Percentiles rank a stretch among this genome's conserved stretches.
Conservation (phyloP, 2,888 invertebrate genomes). For the Lampropteryx suffumata region DNA sequence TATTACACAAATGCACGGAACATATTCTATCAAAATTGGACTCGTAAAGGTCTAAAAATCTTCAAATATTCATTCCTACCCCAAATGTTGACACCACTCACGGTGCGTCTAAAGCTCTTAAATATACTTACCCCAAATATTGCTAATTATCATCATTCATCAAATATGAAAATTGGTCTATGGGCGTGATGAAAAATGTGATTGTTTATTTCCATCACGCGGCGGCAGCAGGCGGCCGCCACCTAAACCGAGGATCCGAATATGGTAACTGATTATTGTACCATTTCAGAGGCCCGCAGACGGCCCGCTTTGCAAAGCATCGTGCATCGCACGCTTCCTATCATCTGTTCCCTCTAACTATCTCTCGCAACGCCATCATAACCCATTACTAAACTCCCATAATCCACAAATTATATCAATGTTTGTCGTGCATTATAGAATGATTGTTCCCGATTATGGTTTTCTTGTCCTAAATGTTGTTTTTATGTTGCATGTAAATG, state of each 20-base stretch:
- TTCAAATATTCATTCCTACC: too few species aligned
- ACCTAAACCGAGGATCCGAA: conserved; percentile 94
- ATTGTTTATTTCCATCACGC: conserved; percentile 81
- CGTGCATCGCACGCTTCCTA: conserved; percentile 74
- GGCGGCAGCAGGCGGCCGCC: conserved; percentile 88
- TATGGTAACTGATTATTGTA: conserved; percentile 89
- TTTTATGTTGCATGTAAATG: conserved; percentile 58
- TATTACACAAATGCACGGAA: too few species aligned
- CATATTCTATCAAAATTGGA: too few species aligned
- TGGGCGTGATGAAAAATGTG: conserved; percentile 42
- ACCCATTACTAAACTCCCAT: conserved; percentile 32
- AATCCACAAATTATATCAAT: conserved; percentile 16
- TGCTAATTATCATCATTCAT: conserved; percentile 7
- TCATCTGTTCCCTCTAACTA: conserved; percentile 46
- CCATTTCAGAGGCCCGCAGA: conserved; percentile 61
- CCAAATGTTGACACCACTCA: too few species aligned
- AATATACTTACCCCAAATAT: neutral
- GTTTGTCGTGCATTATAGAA: conserved; percentile 23
- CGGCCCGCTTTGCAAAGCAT: conserved; percentile 74
- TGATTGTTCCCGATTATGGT: conserved; percentile 11
- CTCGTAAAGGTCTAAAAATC: too few species aligned
- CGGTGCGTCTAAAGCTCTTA: too few species aligned
- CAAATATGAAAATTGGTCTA: conserved; percentile 33
- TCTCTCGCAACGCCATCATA: conserved; percentile 34
- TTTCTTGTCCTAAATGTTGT: conserved; percentile 22